phyloP scores from a whole-genome alignment of 1,140 invertebrate species.

The Dolichoris vasculosae region DNA sequence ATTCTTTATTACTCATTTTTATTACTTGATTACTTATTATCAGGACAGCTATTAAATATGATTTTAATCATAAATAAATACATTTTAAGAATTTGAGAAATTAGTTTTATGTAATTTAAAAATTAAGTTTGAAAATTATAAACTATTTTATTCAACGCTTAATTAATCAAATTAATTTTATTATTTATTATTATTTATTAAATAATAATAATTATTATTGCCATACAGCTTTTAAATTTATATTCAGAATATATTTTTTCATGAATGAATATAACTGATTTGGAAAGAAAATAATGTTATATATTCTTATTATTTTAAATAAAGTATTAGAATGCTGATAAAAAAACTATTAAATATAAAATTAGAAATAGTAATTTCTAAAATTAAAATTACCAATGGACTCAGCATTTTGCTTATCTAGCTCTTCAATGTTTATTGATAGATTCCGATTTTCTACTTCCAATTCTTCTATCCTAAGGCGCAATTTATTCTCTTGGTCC shows the following conservation, averaged over 20 bases:
- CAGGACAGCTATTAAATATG: too few species aligned
- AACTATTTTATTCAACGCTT: too few species aligned
- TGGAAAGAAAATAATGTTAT: neutral
- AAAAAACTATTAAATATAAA: neutral
- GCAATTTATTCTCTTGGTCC: constrained; percentile 61
- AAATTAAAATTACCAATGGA: constrained; percentile 74
- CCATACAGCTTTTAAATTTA: neutral
- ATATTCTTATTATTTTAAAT: neutral
- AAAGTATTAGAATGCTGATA: neutral
- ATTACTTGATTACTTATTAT: too few species aligned
- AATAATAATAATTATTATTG: too few species aligned
- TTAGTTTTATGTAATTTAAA: too few species aligned
- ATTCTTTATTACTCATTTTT: too few species aligned
- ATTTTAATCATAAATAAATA: too few species aligned
- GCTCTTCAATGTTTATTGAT: constrained; percentile 79
- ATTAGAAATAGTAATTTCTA: neutral
- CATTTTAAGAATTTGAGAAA: too few species aligned
- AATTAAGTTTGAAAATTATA: too few species aligned
- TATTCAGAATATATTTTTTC: neutral
- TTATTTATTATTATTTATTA: too few species aligned
- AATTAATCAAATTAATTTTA: too few species aligned
- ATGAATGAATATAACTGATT: neutral
- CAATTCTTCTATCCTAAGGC: constrained; percentile 71
- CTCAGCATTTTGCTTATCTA: constrained; percentile 82
- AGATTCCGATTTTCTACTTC: constrained; percentile 76